Evolutionary conservation across 2,113 vertebrate genomes (phyloP).

Genomic region (Pachypanchax playfairii): DNA sequence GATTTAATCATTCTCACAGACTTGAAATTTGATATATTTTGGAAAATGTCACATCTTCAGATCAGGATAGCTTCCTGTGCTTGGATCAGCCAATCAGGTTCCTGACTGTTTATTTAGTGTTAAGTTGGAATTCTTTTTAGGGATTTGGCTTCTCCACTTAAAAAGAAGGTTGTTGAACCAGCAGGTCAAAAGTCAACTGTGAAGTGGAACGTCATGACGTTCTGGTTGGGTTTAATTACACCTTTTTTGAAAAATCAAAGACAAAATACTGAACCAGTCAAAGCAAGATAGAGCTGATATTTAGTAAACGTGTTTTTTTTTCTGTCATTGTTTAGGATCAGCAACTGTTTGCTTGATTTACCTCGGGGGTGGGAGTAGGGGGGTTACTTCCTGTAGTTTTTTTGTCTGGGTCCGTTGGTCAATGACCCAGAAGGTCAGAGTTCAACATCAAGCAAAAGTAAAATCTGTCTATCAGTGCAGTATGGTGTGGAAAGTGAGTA

Average conservation of each 20-base stretch:
- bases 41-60: background rate
- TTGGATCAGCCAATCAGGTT: background rate
- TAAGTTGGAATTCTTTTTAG: conserved; percentile 37
- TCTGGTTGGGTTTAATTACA: conserved; percentile 30
- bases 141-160: conserved; percentile 18
- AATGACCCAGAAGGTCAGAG: conserved; percentile 43
- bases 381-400: conserved; percentile 53
- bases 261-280: background rate
- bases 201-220: background rate
- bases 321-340: conserved; percentile 16
- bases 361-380: background rate
- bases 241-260: conserved; percentile 22
- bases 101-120: conserved; percentile 25
- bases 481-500: background rate
- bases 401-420: conserved; percentile 58
- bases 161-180: conserved; percentile 20
- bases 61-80: background rate
- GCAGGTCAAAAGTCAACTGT: conserved; percentile 45
- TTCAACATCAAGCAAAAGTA: conserved; percentile 11
- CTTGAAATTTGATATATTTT: conserved; percentile 6
- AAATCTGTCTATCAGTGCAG: conserved; percentile 32
- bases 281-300: no score
- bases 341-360: conserved; percentile 48
- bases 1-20: conserved; percentile 1
- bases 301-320: background rate